These are phyloP conservation scores for Stigmatopora argus DNA, from an alignment of 2,113 vertebrate species.

Conservation along the genomic window DNA sequence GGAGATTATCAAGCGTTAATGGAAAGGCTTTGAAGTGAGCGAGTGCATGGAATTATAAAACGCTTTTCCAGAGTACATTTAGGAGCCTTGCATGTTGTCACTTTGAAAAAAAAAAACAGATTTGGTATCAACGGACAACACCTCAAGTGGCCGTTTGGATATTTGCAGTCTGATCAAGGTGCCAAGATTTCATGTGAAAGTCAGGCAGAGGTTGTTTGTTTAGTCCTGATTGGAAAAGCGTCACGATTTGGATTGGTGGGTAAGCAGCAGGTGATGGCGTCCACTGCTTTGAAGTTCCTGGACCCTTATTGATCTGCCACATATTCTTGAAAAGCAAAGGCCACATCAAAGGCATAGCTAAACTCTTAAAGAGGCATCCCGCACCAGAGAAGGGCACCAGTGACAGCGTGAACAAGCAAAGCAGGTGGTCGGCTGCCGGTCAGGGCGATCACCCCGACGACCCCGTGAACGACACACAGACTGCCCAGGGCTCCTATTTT, in stretches of 20 bases:
- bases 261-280: constrained; percentile 77
- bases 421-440: constrained; percentile 69
- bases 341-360: constrained; percentile 73
- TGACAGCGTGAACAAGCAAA: constrained; percentile 74
- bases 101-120: constrained; percentile 17
- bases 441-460: constrained; percentile 45
- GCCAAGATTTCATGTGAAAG: constrained; percentile 45
- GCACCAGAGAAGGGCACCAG: constrained; percentile 61
- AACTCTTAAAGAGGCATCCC: constrained; percentile 69
- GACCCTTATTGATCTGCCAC: constrained; percentile 73
- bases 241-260: constrained; percentile 71
- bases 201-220: constrained; percentile 50
- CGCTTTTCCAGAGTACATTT: constrained; percentile 10
- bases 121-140: constrained; percentile 18
- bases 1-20: constrained; percentile 69
- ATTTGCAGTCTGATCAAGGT: constrained; percentile 20
- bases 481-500: constrained; percentile 55
- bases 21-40: constrained; percentile 66
- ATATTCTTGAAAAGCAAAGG: constrained; percentile 79
- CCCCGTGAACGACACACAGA: constrained; percentile 43
- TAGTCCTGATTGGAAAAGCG: constrained; percentile 75
- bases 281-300: constrained; percentile 77
- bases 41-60: constrained; percentile 26
- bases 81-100: constrained; percentile 10
- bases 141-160: constrained; percentile 17